Percentiles rank a stretch among this genome's conserved stretches.
These are phyloP conservation scores for Nyctibius bracteatus DNA, from an alignment of 2,113 vertebrate genomes.

Conservation along the genomic window DNA sequence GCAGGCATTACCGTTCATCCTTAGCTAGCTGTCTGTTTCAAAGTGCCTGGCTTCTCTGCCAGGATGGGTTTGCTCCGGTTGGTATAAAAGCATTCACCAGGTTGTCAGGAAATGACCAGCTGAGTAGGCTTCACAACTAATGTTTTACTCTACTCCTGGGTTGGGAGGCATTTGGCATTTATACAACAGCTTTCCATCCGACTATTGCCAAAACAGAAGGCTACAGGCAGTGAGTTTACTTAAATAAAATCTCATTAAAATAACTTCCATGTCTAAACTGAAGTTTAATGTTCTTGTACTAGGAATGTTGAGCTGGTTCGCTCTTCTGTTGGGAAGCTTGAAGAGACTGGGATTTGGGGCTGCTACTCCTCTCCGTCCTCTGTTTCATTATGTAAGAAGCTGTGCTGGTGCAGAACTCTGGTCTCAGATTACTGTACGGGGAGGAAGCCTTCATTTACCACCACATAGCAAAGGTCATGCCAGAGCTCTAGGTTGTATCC, in stretches of 20 bases:
- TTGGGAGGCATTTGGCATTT: constrained; percentile 17
- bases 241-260: constrained; percentile 60
- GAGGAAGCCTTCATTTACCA: constrained; percentile 42
- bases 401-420: neutral
- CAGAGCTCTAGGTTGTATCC: neutral
- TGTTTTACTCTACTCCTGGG: neutral
- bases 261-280: constrained; percentile 20
- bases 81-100: neutral
- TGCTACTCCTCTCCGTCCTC: neutral
- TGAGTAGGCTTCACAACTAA: neutral
- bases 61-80: neutral
- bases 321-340: neutral
- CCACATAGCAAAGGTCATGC: neutral
- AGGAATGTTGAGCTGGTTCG: neutral
- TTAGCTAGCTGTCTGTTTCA: neutral
- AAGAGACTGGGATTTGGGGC: neutral
- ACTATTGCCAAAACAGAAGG: constrained; percentile 53
- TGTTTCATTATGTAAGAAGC: neutral
- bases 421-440: neutral
- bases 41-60: neutral
- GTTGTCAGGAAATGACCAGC: neutral
- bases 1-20: neutral
- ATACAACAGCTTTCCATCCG: neutral
- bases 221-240: constrained; percentile 33
- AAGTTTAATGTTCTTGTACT: constrained; percentile 1